Conservation (phyloP, 2,797 vertebrate species). For the Galaxias olidus region DNA sequence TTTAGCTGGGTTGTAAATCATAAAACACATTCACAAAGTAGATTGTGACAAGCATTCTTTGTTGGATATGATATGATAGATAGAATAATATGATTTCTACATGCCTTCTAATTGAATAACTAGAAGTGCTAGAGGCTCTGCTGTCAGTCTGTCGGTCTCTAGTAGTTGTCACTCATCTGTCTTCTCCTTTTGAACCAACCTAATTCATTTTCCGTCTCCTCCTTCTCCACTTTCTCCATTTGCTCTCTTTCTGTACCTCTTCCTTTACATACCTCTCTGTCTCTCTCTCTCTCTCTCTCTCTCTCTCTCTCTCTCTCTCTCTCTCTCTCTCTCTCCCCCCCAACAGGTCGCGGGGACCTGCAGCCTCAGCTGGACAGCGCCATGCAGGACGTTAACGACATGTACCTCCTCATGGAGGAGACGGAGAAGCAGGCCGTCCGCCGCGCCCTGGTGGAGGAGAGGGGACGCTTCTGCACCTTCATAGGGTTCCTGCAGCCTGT, state of each 20-base stretch:
- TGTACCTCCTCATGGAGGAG: slow-evolving; percentile 97
- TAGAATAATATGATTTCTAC: too few relatives aligned
- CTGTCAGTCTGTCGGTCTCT: too few relatives aligned
- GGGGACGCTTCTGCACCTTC: slow-evolving; percentile 94
- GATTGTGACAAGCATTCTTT: too few relatives aligned
- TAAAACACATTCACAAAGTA: too few relatives aligned
- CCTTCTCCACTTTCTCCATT: not conserved
- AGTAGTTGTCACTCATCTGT: too few relatives aligned
- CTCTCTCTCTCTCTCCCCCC: slow-evolving; percentile 12
- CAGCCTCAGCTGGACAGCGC: slow-evolving; percentile 96
- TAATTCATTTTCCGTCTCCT: not conserved
- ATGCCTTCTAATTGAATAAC: too few relatives aligned
- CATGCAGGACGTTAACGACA: slow-evolving; percentile 95
- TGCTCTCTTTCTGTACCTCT: not conserved
- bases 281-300: not conserved
- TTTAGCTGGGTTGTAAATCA: too few relatives aligned
- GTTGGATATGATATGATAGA: too few relatives aligned
- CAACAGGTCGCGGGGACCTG: slow-evolving; percentile 89
- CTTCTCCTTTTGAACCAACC: too few relatives aligned
- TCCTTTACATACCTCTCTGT: not conserved
- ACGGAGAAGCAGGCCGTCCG: slow-evolving; percentile 96
- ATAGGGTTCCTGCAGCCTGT: slow-evolving; percentile 92
- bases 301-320: not conserved
- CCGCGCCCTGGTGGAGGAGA: slow-evolving; percentile 90
- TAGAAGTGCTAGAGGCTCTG: too few relatives aligned